These are phyloP conservation scores for Mythimna ferrago DNA, from an alignment of 2,888 invertebrate species.

Conservation along the genomic window DNA sequence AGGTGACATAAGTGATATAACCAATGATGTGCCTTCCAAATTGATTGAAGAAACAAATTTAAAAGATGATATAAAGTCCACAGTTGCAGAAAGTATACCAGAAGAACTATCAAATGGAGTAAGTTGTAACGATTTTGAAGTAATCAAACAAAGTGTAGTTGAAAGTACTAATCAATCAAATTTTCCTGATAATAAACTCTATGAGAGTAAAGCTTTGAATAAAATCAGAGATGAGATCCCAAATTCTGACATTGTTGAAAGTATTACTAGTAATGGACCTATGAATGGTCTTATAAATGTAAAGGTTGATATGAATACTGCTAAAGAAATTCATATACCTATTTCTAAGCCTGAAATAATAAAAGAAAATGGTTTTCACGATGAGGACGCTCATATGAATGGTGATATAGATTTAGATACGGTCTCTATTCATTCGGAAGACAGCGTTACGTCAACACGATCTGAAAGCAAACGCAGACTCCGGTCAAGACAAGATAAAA, in stretches of 20 bases:
- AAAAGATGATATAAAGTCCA: constrained; percentile 1
- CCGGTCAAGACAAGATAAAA: constrained; percentile 60
- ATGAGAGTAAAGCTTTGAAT: constrained; percentile 1
- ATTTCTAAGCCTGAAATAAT: constrained; percentile 14
- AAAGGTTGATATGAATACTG: constrained; percentile 50
- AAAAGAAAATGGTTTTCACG: constrained; percentile 54
- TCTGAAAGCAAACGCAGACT: constrained; percentile 66
- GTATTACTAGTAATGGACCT: constrained; percentile 32
- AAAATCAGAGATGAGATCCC: constrained; percentile 22
- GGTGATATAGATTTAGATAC: constrained; percentile 66
- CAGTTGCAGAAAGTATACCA: neutral
- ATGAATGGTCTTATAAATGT: constrained; percentile 40
- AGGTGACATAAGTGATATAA: constrained; percentile 21
- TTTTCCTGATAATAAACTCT: neutral
- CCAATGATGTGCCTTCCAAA: constrained; percentile 28
- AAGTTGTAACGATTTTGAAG: constrained; percentile 7
- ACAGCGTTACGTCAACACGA: constrained; percentile 62
- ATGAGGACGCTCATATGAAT: constrained; percentile 25
- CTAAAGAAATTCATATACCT: constrained; percentile 58
- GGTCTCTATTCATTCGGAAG: constrained; percentile 63
- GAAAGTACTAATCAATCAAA: constrained; percentile 16
- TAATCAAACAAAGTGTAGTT: constrained; percentile 4
- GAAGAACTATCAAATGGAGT: constrained; percentile 22
- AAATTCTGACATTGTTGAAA: constrained; percentile 42
- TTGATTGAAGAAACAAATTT: constrained; percentile 9